Evolutionary conservation across 2,797 vertebrate genomes (phyloP).

Genomic region (Chaetophractus vellerosus): DNA sequence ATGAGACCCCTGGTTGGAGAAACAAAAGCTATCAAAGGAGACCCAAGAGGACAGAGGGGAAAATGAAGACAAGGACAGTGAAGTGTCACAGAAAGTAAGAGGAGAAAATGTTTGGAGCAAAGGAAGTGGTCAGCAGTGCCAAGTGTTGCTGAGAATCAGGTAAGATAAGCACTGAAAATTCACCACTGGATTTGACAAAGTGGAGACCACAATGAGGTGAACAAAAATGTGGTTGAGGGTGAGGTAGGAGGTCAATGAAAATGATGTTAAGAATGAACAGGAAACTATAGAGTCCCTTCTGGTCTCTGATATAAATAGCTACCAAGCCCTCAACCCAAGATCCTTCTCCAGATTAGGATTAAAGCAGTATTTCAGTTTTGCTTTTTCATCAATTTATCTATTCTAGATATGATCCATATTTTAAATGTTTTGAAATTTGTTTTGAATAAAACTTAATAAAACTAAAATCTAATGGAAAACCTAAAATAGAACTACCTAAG

Average conservation of each 20-base stretch:
- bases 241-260: too few relatives aligned
- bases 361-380: not conserved
- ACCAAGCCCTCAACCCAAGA: not conserved
- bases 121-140: not conserved
- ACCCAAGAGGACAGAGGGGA: not conserved
- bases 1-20: not conserved
- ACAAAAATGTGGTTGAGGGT: not conserved
- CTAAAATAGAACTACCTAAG: not conserved
- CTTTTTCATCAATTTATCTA: not conserved
- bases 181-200: not conserved
- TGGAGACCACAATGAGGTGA: not conserved
- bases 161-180: not conserved
- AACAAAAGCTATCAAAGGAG: not conserved
- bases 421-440: slow-evolving; percentile 49
- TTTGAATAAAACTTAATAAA: slow-evolving; percentile 10
- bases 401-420: slow-evolving; percentile 14
- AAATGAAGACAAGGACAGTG: not conserved
- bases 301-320: not conserved
- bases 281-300: not conserved
- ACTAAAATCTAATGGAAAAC: not conserved
- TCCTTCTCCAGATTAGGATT: not conserved
- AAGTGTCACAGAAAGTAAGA: not conserved
- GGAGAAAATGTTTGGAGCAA: not conserved
- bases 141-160: not conserved
- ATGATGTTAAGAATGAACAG: not conserved